Evolutionary conservation across 92 coral and sea anemone genomes (phyloP).

Genomic region (Epizoanthus rinbou): DNA sequence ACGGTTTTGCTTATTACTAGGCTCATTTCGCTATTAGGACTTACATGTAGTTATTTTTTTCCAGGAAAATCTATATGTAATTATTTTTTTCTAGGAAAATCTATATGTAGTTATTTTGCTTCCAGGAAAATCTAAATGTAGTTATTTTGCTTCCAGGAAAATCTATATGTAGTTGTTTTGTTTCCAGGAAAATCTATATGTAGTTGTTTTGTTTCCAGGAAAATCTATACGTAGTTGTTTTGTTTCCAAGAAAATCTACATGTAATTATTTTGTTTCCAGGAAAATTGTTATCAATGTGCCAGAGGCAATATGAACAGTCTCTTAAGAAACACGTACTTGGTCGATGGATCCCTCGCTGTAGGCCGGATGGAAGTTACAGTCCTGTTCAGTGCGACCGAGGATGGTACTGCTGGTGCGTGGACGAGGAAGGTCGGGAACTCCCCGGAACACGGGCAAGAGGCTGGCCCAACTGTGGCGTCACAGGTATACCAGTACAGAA

Average conservation of each 20-base stretch:
- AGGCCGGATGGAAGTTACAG: conserved; percentile 84
- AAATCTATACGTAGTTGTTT: too few relatives aligned
- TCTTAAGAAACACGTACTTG: conserved; percentile 74
- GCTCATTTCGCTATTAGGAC: too few relatives aligned
- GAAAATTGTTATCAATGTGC: conserved; percentile 66
- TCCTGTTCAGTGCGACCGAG: conserved; percentile 91
- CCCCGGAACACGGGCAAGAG: conserved; percentile 72
- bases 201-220: too few relatives aligned
- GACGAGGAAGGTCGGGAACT: conserved; percentile 89
- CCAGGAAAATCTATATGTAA: too few relatives aligned
- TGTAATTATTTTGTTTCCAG: conserved; percentile 22
- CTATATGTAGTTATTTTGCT: too few relatives aligned
- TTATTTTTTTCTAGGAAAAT: too few relatives aligned
- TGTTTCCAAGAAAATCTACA: neutral
- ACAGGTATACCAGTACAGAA: conserved; percentile 50
- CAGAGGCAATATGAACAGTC: conserved; percentile 69
- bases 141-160: too few relatives aligned
- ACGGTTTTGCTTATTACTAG: too few relatives aligned
- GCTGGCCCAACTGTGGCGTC: conserved; percentile 89
- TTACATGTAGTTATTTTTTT: too few relatives aligned
- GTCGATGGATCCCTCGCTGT: conserved; percentile 91
- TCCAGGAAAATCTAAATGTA: too few relatives aligned
- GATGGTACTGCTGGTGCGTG: conserved; percentile 97
- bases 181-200: too few relatives aligned
- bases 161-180: too few relatives aligned